Evolutionary conservation across 2,888 invertebrate species (phyloP).

Genomic region (Dioctria linearis): DNA sequence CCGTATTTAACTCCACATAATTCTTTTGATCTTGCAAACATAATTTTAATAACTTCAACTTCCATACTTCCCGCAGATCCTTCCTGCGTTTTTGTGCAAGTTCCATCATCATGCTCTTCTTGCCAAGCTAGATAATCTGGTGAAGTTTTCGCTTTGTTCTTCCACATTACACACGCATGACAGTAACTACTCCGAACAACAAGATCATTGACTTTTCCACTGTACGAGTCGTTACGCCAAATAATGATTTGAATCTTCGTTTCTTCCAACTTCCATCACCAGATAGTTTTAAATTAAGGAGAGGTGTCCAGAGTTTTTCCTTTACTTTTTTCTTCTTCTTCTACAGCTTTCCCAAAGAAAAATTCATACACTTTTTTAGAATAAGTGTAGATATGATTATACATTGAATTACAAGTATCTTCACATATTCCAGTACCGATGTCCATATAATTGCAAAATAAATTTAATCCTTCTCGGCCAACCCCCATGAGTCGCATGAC

Average conservation of each 20-base stretch:
- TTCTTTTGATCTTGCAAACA: too few species aligned
- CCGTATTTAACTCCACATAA: too few species aligned
- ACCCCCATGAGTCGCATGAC: too few species aligned
- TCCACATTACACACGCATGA: background rate
- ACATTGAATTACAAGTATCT: background rate
- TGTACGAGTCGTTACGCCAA: conserved; percentile 25
- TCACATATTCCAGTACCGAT: background rate
- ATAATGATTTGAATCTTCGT: conserved; percentile 3
- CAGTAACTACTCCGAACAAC: conserved; percentile 12
- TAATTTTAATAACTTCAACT: too few species aligned
- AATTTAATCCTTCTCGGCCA: background rate
- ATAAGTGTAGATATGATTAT: background rate
- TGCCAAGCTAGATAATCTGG: too few species aligned
- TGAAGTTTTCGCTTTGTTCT: background rate
- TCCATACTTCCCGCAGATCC: too few species aligned
- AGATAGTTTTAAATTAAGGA: conserved; percentile 32
- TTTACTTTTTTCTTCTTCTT: background rate
- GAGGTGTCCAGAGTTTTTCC: conserved; percentile 11
- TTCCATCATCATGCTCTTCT: too few species aligned
- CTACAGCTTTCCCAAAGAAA: background rate
- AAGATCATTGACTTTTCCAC: background rate
- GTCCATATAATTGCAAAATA: too few species aligned
- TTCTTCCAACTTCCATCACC: conserved; percentile 30
- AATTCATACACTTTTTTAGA: background rate
- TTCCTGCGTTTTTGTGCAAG: too few species aligned